These are phyloP conservation scores for Mormyrus hasselquistii DNA, from an alignment of 2,797 vertebrate genomes.

Conservation along the genomic window DNA sequence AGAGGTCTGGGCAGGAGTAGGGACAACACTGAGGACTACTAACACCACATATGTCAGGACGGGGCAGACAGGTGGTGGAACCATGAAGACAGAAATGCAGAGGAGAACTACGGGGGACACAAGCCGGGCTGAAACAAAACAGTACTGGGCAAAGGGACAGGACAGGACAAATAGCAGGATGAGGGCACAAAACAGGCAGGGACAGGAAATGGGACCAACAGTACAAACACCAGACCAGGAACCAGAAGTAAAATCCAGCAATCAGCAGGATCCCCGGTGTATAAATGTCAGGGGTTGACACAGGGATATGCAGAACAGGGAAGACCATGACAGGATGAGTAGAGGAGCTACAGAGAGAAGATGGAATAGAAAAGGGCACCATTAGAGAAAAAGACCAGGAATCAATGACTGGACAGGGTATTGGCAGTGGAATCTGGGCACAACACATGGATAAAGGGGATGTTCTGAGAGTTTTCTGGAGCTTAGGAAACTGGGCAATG, in stretches of 20 bases:
- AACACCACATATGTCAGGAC: neutral
- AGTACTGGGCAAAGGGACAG: too few species aligned
- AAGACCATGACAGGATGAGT: neutral
- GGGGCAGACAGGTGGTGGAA: neutral
- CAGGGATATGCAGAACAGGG: neutral
- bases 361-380: neutral
- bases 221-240: neutral
- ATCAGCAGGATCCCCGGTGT: neutral
- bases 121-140: neutral
- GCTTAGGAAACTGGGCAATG: neutral
- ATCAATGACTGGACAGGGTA: neutral
- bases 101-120: neutral
- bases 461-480: neutral
- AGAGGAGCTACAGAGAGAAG: neutral
- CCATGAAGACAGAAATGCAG: neutral
- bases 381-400: neutral
- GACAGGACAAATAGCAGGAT: too few species aligned
- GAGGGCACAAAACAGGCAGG: too few species aligned
- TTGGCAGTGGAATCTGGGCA: neutral
- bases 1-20: neutral
- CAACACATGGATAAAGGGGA: neutral
- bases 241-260: neutral
- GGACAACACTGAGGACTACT: neutral
- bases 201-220: neutral
- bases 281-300: neutral